Conservation (phyloP, 1,140 invertebrate species). For the Eumeta japonica region DNA sequence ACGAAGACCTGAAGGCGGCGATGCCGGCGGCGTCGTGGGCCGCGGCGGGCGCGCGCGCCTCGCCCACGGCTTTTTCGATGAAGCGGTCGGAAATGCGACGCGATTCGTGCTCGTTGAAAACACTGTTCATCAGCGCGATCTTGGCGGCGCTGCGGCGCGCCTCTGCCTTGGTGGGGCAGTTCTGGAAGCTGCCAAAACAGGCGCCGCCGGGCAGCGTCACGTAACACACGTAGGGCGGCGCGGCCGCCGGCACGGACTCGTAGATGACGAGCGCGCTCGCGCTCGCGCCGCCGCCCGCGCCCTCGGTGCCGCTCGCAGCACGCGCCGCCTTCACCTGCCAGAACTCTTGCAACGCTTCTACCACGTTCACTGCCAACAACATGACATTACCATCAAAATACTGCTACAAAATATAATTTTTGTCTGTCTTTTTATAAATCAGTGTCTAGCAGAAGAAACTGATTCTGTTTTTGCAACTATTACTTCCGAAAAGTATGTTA, state of each 20-base stretch:
- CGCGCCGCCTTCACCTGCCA: constrained; percentile 94
- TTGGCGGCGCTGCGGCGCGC: constrained; percentile 90
- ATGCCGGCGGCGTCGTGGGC: constrained; percentile 74
- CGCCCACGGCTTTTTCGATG: constrained; percentile 88
- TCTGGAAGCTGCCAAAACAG: constrained; percentile 94
- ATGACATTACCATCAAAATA: constrained; percentile 34
- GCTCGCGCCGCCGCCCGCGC: constrained; percentile 77
- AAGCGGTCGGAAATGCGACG: constrained; percentile 91
- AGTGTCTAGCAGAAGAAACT: no score
- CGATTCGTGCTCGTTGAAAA: constrained; percentile 94
- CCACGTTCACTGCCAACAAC: constrained; percentile 80
- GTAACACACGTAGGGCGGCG: constrained; percentile 91
- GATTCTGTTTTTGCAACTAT: no score
- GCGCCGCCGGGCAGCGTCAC: constrained; percentile 92
- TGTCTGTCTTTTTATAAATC: no score
- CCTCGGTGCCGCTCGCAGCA: constrained; percentile 69
- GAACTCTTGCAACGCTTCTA: constrained; percentile 93
- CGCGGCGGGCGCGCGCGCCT: constrained; percentile 73
- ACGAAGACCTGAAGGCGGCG: constrained; percentile 77
- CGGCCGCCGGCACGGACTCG: constrained; percentile 86
- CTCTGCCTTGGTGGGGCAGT: constrained; percentile 92
- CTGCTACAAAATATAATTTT: constrained; percentile 3
- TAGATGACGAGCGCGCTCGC: constrained; percentile 85
- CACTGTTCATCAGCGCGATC: constrained; percentile 95
- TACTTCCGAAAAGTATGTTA: no score